phyloP scores from a whole-genome alignment of 2,888 invertebrate species.

The Bombylius discolor region DNA sequence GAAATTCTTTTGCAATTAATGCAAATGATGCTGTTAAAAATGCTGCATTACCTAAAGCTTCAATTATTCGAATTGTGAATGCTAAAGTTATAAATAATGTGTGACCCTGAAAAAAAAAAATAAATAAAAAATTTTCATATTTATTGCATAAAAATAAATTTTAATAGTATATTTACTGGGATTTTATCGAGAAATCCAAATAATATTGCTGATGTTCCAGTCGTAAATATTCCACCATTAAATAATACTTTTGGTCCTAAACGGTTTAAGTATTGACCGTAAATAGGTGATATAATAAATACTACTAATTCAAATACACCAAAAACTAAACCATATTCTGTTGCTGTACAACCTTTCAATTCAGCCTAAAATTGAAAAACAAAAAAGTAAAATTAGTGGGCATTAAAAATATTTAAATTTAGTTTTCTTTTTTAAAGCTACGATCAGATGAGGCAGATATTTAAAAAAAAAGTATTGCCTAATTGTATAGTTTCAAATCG shows the following conservation, averaged over 20 bases:
- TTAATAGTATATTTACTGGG: conserved; percentile 10
- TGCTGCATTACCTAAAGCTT: conserved; percentile 77
- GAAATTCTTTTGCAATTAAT: conserved; percentile 78
- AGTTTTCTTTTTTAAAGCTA: not conserved
- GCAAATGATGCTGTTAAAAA: conserved; percentile 78
- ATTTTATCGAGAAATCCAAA: conserved; percentile 43
- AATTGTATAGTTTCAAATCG: too few relatives aligned
- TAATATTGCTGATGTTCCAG: conserved; percentile 68
- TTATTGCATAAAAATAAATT: not conserved
- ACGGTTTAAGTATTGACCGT: conserved; percentile 63
- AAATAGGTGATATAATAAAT: conserved; percentile 68
- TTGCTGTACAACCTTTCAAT: conserved; percentile 63
- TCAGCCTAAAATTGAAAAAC: conserved; percentile 42
- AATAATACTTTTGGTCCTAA: conserved; percentile 71
- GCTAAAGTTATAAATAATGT: conserved; percentile 63
- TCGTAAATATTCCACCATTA: conserved; percentile 69
- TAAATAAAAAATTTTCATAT: not conserved
- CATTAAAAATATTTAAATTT: not conserved
- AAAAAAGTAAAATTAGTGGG: not conserved
- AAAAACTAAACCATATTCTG: conserved; percentile 77
- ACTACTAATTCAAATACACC: conserved; percentile 75
- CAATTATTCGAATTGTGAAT: conserved; percentile 64
- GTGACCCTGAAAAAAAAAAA: conserved; percentile 40
- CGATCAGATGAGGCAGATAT: too few relatives aligned
- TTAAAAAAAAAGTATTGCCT: too few relatives aligned